Base-by-base conservation (phyloP, 2,113 vertebrate genomes). In the Corythaixoides concolor region DNA sequence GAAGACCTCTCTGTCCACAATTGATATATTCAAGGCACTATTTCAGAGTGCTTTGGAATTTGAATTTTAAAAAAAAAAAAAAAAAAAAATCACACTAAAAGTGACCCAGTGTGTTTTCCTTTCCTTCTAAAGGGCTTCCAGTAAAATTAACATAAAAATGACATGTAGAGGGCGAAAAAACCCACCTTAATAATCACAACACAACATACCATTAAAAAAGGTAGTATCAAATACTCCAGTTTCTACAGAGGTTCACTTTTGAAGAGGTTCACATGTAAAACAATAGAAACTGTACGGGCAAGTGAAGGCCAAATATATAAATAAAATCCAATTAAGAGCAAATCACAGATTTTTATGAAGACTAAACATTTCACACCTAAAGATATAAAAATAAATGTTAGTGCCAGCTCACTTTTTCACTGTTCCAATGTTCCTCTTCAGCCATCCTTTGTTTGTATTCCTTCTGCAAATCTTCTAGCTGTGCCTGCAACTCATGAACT, bases 401-500 rank as follows among this genome's bases (percentile, higher is more conserved):
- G 41, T 47, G 37, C 53, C 41, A 91, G 56, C 97, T 98, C 52
- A 99, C 99, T 97, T 99, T 97, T 56, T 97, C 96, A 52, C 35
- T 93, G 77, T 80, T 97, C 20, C 83, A 92, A 50, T 20, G 94
- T 77, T 96, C 98, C 63, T 98, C 96, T 77, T 97, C 92, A 22
- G 83, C 72, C n/a, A 86, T 45, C 75, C 49, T 97, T 73, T 95
- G 91, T 73, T 97, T 79, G 12, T 94, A 93, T 33, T 98, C 90
- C 70, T 94, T 96, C 89, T 98, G 98, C 32, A 99, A 86, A 35
- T 99, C 98, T 87, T 99, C 98, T 64, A 99, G 96, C 52, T 99
- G 98, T 52, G 98, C 97, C 96, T 99, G 98, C 50, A 99, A 96
- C 75, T 99, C 98, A 66, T 97, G 97, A 90, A 99, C 99, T 97